Evolutionary conservation across 1,140 invertebrate species (phyloP), one percentile per base, ranked within the genome.

Genomic region (Aporrectodea caliginosa): DNA sequence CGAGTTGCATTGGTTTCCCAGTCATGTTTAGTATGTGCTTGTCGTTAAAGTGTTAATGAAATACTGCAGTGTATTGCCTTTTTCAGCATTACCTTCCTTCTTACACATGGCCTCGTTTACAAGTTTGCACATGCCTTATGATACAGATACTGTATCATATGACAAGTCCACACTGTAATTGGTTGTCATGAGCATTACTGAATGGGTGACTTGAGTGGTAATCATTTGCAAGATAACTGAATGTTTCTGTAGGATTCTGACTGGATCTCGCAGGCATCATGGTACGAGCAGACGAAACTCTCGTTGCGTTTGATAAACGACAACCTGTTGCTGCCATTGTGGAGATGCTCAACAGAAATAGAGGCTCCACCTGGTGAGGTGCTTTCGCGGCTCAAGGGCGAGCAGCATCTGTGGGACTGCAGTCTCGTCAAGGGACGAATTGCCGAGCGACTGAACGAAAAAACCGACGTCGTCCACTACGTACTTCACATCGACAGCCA

Each of bases 391-490:
- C 92, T 97, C 81, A 84, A 90, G 29, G 84, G 87, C 82, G 89
- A 89, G 83, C 85, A 87, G 76, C 93, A 95, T 85, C 91, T 94
- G 33, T 97, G 95, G 95, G 95, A 97, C 87, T 91, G 92, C 27
- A 92, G 93, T 78, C 86, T 97, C 81, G 86, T 95, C 72, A 94
- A 94, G 83, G 94, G 94, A 88, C 91, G 93, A 78, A 92, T 94
- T 30, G 92, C 96, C 14, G 92, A 92, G 81, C 92, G 93, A 83
- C 87, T 98, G 58, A 93, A 95, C 78, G 88, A 92, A 6, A 92
- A 93, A 79, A 93, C 93, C 22, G 95, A 98, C 86, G 92, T 98
- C 72, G 96, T 95, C 86, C 95, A 97, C 86, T 97, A 94, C 87
- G 90, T 93, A 22, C 91, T 92, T 16, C 92, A 92, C 32, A 92